Evolutionary conservation across 2,888 invertebrate genomes (phyloP).

Genomic region (Mythimna impura): DNA sequence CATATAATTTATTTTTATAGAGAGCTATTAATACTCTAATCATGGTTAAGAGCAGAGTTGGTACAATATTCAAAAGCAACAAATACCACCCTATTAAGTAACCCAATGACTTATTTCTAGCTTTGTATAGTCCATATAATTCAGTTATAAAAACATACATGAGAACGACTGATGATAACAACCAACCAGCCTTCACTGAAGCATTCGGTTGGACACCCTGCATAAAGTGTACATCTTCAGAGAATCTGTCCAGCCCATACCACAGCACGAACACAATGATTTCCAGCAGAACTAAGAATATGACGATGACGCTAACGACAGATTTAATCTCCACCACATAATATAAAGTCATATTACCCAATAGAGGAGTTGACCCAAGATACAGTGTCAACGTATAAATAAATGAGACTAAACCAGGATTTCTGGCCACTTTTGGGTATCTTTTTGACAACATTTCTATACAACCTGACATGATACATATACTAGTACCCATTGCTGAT

Average conservation of each 20-base stretch:
- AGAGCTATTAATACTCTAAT: conserved; percentile 67
- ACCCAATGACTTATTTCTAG: neutral
- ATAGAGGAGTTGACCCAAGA: conserved; percentile 74
- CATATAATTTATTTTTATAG: conserved; percentile 65
- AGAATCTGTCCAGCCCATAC: conserved; percentile 82
- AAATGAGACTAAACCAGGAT: conserved; percentile 74
- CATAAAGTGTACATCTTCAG: conserved; percentile 88
- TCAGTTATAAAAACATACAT: conserved; percentile 71
- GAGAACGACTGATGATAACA: conserved; percentile 68
- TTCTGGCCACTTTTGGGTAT: conserved; percentile 66
- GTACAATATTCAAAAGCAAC: conserved; percentile 49
- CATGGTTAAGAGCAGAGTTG: conserved; percentile 54
- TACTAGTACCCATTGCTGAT: conserved; percentile 69
- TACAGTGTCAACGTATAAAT: conserved; percentile 68
- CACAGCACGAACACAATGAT: conserved; percentile 79
- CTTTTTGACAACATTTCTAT: conserved; percentile 72
- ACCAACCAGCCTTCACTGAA: conserved; percentile 78
- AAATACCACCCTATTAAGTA: conserved; percentile 60
- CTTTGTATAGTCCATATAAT: conserved; percentile 47
- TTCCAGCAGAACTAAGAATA: conserved; percentile 74
- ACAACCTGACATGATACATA: conserved; percentile 72
- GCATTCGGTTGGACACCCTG: conserved; percentile 80
- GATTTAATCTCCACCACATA: conserved; percentile 67
- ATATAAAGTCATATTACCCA: conserved; percentile 71
- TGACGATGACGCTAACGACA: conserved; percentile 63